Percentiles rank a stretch among this genome's conserved stretches.
Evolutionary conservation across 2,888 invertebrate genomes (phyloP).

Genomic region (Augochlorella aurata): DNA sequence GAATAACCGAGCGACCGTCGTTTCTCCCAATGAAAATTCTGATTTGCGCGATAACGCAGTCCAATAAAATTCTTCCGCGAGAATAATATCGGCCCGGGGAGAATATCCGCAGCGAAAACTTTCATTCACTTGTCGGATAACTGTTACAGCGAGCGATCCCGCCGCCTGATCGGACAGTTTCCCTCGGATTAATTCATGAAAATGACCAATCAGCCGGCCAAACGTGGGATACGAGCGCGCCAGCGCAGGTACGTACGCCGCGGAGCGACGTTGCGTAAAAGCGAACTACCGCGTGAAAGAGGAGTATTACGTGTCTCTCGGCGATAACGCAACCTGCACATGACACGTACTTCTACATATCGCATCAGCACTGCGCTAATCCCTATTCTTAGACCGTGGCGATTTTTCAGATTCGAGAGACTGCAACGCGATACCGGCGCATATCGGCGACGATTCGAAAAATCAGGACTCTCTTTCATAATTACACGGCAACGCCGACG

Average conservation of each 20-base stretch:
- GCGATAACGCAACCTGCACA: constrained; percentile 26
- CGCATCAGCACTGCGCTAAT: constrained; percentile 5
- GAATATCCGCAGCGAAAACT: neutral
- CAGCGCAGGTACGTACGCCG: neutral
- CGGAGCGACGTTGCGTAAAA: constrained; percentile 1
- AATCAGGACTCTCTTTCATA: too few species aligned
- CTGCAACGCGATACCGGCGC: neutral
- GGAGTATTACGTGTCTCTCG: constrained; percentile 13
- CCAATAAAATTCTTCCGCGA: neutral
- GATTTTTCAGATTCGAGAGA: constrained; percentile 14
- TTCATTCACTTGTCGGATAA: neutral
- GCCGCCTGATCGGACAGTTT: neutral
- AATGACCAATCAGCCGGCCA: neutral
- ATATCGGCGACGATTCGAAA: too few species aligned
- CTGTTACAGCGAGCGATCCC: neutral
- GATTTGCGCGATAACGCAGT: neutral
- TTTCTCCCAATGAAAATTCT: neutral
- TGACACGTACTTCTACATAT: constrained; percentile 9
- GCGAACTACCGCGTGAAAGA: constrained; percentile 13
- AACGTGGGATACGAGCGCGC: neutral
- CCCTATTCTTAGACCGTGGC: constrained; percentile 13
- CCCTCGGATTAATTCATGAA: constrained; percentile 6
- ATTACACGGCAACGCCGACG: too few species aligned
- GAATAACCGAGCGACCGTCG: neutral
- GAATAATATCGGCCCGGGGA: neutral